Percentiles rank a stretch among this genome's conserved stretches.
These are phyloP conservation scores for Antechinus stuartii DNA, from an alignment of 2,113 vertebrate genomes.

Conservation along the genomic window DNA sequence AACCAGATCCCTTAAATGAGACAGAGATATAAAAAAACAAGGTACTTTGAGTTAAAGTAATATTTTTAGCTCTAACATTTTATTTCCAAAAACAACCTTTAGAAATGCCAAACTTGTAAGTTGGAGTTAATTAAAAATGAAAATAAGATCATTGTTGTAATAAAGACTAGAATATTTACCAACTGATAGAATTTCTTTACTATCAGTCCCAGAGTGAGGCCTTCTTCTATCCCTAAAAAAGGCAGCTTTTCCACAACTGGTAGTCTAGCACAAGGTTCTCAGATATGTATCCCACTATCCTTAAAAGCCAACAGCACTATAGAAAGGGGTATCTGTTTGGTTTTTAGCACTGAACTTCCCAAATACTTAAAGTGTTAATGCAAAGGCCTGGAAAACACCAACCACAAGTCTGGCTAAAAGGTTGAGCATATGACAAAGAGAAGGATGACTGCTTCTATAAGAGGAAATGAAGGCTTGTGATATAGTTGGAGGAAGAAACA, in stretches of 20 bases:
- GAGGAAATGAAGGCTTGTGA: background rate
- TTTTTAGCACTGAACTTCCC: conserved; percentile 6
- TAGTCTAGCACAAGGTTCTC: background rate
- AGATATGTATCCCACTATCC: background rate
- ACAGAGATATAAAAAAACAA: background rate
- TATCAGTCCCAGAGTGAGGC: background rate
- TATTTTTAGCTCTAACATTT: background rate
- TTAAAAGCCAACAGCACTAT: background rate
- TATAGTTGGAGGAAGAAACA: background rate
- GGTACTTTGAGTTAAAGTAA: background rate
- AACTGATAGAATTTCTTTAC: background rate
- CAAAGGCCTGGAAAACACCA: conserved; percentile 65
- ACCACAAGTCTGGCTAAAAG: conserved; percentile 56
- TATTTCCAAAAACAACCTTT: background rate
- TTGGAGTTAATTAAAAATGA: background rate
- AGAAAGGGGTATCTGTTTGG: background rate
- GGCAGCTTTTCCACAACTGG: background rate
- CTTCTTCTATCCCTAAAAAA: background rate
- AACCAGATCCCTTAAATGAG: background rate
- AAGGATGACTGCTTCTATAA: background rate
- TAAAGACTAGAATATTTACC: background rate
- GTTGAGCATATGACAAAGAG: conserved; percentile 13
- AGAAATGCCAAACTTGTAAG: background rate
- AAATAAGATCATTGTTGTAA: background rate
- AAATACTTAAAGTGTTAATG: conserved; percentile 12